phyloP scores from a whole-genome alignment of 2,113 vertebrate species.

The Bubo scandiacus region DNA sequence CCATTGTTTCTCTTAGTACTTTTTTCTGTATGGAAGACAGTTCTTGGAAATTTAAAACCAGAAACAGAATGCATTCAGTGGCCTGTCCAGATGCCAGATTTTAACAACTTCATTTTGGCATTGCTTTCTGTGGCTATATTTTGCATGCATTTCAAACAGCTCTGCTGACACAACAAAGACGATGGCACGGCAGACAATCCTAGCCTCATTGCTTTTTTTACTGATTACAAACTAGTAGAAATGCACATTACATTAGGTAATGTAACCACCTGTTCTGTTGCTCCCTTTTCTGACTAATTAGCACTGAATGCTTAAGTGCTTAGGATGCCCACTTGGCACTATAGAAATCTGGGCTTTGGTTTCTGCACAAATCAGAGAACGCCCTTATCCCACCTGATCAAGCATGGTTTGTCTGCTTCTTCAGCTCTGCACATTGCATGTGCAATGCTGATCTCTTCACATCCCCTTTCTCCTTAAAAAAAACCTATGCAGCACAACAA shows the following conservation, averaged over 20 bases:
- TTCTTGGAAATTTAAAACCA: neutral
- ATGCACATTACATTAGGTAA: neutral
- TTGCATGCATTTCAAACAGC: neutral
- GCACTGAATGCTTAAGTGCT: neutral
- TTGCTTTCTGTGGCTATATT: neutral
- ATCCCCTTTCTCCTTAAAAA: neutral
- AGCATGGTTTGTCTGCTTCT: neutral
- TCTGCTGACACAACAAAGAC: neutral
- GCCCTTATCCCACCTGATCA: neutral
- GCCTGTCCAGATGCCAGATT: neutral
- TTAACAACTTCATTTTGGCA: neutral
- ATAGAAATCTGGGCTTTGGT: neutral
- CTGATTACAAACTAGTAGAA: neutral
- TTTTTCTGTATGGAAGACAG: neutral
- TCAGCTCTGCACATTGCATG: neutral
- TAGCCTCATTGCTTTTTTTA: neutral
- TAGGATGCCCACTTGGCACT: neutral
- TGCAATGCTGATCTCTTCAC: neutral
- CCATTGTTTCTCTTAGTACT: neutral
- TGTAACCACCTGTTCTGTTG: neutral
- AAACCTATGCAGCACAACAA: neutral
- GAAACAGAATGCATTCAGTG: neutral
- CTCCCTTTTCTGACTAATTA: neutral
- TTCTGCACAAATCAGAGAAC: neutral
- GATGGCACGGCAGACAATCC: neutral